Evolutionary conservation across 2,113 vertebrate genomes (phyloP).

Genomic region (Muscicapa adusta): DNA sequence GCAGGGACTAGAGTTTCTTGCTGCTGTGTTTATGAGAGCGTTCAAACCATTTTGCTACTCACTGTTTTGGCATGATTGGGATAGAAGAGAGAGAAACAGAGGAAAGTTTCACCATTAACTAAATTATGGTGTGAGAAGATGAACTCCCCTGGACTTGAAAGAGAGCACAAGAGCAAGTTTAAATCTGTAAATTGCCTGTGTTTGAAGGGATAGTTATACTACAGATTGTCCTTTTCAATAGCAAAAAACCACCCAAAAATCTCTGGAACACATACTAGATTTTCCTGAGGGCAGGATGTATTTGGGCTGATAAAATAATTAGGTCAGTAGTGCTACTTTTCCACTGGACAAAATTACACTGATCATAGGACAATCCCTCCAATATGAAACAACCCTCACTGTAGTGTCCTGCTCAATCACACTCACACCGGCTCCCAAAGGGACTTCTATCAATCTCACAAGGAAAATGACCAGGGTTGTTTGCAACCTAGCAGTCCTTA

Average conservation of each 20-base stretch:
- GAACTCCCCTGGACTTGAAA: background rate
- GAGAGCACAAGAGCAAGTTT: background rate
- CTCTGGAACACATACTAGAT: background rate
- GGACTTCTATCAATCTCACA: background rate
- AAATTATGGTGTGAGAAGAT: background rate
- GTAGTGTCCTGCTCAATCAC: background rate
- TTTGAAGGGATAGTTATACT: background rate
- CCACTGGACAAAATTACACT: background rate
- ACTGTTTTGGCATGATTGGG: background rate
- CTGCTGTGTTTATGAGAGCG: background rate
- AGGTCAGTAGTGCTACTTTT: background rate
- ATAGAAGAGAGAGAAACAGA: background rate
- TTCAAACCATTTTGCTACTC: background rate
- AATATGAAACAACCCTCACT: background rate
- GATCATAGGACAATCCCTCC: background rate
- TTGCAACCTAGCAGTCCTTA: background rate
- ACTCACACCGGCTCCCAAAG: background rate
- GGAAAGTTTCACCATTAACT: background rate
- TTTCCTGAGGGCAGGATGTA: background rate
- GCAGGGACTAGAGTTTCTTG: background rate
- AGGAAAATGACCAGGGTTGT: background rate
- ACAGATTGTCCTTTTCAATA: background rate
- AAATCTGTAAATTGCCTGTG: background rate
- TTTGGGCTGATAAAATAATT: background rate
- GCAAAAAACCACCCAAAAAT: background rate